Base-by-base conservation (phyloP, 2,797 vertebrate genomes). In the Peromyscus attwateri region DNA sequence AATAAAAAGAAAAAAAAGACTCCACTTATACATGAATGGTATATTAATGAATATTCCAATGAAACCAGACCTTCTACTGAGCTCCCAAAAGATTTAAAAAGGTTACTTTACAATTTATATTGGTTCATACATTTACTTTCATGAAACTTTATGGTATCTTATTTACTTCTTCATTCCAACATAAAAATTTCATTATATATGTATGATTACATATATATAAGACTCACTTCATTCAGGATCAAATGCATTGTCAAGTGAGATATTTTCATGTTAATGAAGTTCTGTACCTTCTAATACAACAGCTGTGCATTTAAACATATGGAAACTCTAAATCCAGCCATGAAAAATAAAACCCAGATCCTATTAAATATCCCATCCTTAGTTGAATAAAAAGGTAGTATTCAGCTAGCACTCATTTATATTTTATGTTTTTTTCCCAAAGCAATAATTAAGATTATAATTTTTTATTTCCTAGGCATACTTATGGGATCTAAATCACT, bases 241-340 rank as follows among this genome's bases (percentile, higher is more conserved):
- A 95, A 79, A 96, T 89, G 11, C 8, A 87, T 73, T 96, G 34
- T 27, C 57, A 76, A 81, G 49, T 82, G 25, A 96, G 34, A 80
- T 52, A 2, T 71, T 96, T 92, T 66, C 37, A 84, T 43, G n/a
- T 76, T 91, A 94, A 73, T 80, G 71, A 93, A 91, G 92, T 73
- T 95, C 88, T 91, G 55, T 89, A 87, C 11, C 49, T 79, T 95
- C 52, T 97, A 57, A 94, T n/a, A 92, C 17, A 97, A 80, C 80
- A 90, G 81, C 21, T 91, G n/a, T 60, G 91, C 91, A 76, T 94
- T 73, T 62, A 43, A 94, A 89, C 14, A 70, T 49, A 75, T n/a
- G 76, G 83, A 95, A 93, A 82, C 13, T 83, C 46, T 89, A 89
- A 93, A 83, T 75, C 66, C 23, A 94, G 52, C 37, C 95, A n/a